Percentiles rank a stretch among this genome's conserved stretches.
Evolutionary conservation across 2,888 invertebrate species (phyloP).

Genomic region (Zaprionus bogoriensis): DNA sequence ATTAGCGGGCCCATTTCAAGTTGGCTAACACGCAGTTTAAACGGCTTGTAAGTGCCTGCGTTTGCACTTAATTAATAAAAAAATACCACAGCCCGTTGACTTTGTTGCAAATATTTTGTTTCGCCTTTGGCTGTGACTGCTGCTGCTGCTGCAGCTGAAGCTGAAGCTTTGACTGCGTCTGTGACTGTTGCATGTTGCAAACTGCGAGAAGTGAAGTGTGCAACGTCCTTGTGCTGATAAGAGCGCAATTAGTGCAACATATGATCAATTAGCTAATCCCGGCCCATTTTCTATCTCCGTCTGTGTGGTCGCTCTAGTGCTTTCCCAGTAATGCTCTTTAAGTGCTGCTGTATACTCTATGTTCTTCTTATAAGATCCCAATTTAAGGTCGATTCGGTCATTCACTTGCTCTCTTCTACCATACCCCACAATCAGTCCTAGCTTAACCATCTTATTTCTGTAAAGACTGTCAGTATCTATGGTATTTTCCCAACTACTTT

Average conservation of each 20-base stretch:
- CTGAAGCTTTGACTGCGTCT: constrained; percentile 29
- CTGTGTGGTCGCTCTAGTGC: too few relatives aligned
- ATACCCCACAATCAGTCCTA: too few relatives aligned
- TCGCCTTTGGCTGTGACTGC: constrained; percentile 13
- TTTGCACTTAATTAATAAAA: constrained; percentile 78
- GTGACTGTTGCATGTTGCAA: constrained; percentile 36
- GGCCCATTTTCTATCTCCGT: not conserved
- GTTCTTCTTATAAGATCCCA: too few relatives aligned
- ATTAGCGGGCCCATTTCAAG: constrained; percentile 72
- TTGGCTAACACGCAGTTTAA: constrained; percentile 74
- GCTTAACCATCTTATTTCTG: too few relatives aligned
- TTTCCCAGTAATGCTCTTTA: not conserved
- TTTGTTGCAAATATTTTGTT: constrained; percentile 49
- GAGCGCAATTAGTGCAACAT: constrained; percentile 58
- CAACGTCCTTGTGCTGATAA: constrained; percentile 58
- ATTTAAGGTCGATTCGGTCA: too few relatives aligned
- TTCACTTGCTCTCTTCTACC: too few relatives aligned
- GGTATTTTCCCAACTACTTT: too few relatives aligned
- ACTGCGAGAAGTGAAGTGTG: constrained; percentile 1
- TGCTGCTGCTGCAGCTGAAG: not conserved
- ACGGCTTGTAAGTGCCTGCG: constrained; percentile 74
- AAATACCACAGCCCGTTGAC: constrained; percentile 39
- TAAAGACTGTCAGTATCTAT: too few relatives aligned
- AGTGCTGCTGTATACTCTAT: not conserved
- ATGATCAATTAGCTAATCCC: constrained; percentile 46